A percentile compares a stretch with the other conserved stretches of the same genome.
These are phyloP conservation scores for Panthera uncia DNA, from an alignment of 2,113 vertebrate species.

Conservation along the genomic window DNA sequence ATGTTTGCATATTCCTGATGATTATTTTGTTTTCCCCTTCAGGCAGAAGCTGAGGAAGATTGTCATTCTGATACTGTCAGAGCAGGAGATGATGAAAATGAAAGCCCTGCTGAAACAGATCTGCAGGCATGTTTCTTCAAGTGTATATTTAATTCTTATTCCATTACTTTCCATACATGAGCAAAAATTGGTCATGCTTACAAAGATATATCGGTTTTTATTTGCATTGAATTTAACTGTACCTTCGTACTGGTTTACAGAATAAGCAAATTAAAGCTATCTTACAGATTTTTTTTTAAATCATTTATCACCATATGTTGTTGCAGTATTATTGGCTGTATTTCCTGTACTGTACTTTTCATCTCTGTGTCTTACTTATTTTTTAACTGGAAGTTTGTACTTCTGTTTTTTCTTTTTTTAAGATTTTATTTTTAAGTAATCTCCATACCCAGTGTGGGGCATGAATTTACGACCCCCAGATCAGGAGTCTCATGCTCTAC, in stretches of 20 bases:
- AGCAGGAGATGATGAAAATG: constrained; percentile 88
- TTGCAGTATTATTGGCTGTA: not conserved
- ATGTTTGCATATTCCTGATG: not conserved
- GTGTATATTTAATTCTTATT: not conserved
- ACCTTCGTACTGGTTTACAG: constrained; percentile 10
- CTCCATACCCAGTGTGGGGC: too few relatives aligned
- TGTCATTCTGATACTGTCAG: constrained; percentile 88
- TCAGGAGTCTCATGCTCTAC: too few relatives aligned
- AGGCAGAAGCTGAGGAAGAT: constrained; percentile 95
- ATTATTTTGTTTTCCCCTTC: constrained; percentile 38
- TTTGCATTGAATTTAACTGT: constrained; percentile 35
- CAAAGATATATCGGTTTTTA: not conserved
- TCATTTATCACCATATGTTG: not conserved
- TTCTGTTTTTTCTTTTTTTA: not conserved
- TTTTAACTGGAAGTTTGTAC: not conserved
- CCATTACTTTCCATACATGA: not conserved
- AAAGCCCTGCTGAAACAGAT: constrained; percentile 90
- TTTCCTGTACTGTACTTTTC: not conserved
- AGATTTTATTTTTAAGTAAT: too few relatives aligned
- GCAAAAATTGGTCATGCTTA: not conserved
- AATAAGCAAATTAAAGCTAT: not conserved
- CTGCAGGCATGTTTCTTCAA: constrained; percentile 87
- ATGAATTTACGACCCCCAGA: too few relatives aligned
- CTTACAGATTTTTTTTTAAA: not conserved
- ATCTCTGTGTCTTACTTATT: not conserved